A percentile compares a stretch with the other conserved stretches of the same genome.
Evolutionary conservation across 2,113 vertebrate species (phyloP).

Genomic region (Chinchilla lanigera): DNA sequence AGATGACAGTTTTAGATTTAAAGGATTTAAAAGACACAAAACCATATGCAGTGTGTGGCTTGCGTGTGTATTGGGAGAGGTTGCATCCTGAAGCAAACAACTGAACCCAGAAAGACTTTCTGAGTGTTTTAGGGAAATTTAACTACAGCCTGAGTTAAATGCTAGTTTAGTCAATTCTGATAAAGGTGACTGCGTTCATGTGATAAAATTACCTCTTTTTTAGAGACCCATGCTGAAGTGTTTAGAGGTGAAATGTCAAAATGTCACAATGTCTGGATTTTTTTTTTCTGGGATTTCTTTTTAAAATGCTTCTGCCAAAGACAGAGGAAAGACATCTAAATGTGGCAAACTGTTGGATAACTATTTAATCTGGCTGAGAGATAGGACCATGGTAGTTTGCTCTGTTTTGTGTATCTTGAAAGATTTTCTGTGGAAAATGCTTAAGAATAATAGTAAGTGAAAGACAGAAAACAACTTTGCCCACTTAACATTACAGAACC

Average conservation of each 20-base stretch:
- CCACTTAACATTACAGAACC: not conserved
- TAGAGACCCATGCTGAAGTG: not conserved
- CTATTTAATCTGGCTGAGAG: not conserved
- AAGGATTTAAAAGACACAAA: not conserved
- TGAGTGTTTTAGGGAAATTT: not conserved
- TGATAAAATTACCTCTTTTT: not conserved
- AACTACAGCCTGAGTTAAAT: not conserved
- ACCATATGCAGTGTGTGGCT: not conserved
- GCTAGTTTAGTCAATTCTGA: not conserved
- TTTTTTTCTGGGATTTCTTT: not conserved
- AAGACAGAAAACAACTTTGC: not conserved
- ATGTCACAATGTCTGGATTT: not conserved
- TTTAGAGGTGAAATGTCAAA: not conserved
- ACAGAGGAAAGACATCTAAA: not conserved
- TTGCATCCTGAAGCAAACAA: slow-evolving; percentile 1
- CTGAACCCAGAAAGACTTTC: not conserved
- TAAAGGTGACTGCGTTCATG: not conserved
- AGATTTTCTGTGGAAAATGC: not conserved
- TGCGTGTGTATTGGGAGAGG: not conserved
- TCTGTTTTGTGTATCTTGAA: not conserved
- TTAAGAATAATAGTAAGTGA: not conserved
- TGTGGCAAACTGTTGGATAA: not conserved
- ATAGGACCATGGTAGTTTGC: not conserved
- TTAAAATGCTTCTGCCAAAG: not conserved
- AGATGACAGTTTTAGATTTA: not conserved